Percentiles rank a stretch among this genome's conserved stretches.
phyloP scores from a whole-genome alignment of 2,797 vertebrate genomes.

The Hoplostethus atlanticus region DNA sequence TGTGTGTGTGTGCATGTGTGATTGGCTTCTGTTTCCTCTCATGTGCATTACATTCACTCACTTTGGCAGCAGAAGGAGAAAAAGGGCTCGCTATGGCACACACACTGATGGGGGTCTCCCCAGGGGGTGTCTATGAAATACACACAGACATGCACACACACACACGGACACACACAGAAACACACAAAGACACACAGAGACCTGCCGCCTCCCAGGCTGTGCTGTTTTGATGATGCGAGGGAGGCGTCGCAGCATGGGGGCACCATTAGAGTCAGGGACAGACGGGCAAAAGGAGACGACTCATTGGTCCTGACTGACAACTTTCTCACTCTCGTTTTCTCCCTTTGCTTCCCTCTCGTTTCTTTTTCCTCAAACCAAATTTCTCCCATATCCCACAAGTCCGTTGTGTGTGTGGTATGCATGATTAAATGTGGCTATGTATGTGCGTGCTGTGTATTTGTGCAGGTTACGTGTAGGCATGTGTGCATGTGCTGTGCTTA shows the following conservation, averaged over 20 bases:
- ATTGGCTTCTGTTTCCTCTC: conserved; percentile 70
- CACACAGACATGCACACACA: conserved; percentile 5
- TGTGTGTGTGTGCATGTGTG: conserved; percentile 36
- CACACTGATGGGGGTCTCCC: conserved; percentile 67
- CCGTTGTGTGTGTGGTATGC: conserved; percentile 43
- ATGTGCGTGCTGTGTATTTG: conserved; percentile 46
- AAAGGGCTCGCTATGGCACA: conserved; percentile 59
- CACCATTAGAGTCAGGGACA: conserved; percentile 76
- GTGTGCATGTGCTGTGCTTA: conserved; percentile 49
- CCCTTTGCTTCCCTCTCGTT: conserved; percentile 2
- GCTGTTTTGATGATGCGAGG: conserved; percentile 76
- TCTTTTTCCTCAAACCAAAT: conserved; percentile 28
- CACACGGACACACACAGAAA: conserved; percentile 16
- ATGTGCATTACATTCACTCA: conserved; percentile 72
- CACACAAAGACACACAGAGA: conserved; percentile 1
- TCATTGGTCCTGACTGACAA: conserved; percentile 78
- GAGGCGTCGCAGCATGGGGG: conserved; percentile 75
- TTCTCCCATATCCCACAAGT: conserved; percentile 35
- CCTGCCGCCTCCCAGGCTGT: conserved; percentile 28
- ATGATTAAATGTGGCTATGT: conserved; percentile 48
- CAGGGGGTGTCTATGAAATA: conserved; percentile 59
- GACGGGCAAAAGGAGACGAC: conserved; percentile 70
- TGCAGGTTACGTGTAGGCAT: conserved; percentile 47
- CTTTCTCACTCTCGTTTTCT: conserved; percentile 46
- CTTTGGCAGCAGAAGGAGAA: conserved; percentile 65